Base-by-base conservation (phyloP, 2,888 invertebrate species). In the Chesias legatella region DNA sequence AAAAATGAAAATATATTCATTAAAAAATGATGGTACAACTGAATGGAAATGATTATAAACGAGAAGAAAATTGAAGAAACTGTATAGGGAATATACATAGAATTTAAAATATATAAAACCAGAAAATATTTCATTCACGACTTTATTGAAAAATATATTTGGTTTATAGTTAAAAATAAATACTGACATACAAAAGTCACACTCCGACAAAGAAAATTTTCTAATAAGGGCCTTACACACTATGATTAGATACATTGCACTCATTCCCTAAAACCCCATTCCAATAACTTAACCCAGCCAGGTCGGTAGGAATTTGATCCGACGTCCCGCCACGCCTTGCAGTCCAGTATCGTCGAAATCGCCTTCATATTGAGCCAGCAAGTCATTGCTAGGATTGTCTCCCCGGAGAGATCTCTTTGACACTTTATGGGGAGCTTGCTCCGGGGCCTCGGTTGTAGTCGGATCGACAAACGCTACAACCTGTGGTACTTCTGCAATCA, bases 301-400 rank as follows among this genome's bases (percentile, higher is more conserved):
- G 5, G 84, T 70, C 1, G 88, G 88, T 6, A 88, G 64, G 42
- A 83, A 79, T 58, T 81, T 86, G 27, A 88, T 86, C 59, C 81
- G 80, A 41, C 88, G 71, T 4, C 80, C 80, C 26, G 65, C 80
- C 0, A 85, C 41, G 43, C 73, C 70, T 0, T 72, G 60, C 6
- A 77, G 45, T 1, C 72, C 73, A 25, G 70, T 71, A 24, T 81
- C 81, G 28, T 69, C 71, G 8, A 71, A 58, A 1, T 71, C 57
- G 1, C 68, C 74, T 4, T 86, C 84, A n/a, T 70, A 63, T 33
- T 76, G 69, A n/a, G 74, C 73, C 30, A 86, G 49, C 10, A 88
- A 58, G 39, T 84, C 85, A 41, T 75, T 77, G 51, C 68, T 75
- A 0, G 74, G 73, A 42, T 77, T 78, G 36, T 83, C 83, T 34